These are phyloP conservation scores for Drosophila seclusa DNA, from an alignment of 2,888 invertebrate species.

Conservation along the genomic window DNA sequence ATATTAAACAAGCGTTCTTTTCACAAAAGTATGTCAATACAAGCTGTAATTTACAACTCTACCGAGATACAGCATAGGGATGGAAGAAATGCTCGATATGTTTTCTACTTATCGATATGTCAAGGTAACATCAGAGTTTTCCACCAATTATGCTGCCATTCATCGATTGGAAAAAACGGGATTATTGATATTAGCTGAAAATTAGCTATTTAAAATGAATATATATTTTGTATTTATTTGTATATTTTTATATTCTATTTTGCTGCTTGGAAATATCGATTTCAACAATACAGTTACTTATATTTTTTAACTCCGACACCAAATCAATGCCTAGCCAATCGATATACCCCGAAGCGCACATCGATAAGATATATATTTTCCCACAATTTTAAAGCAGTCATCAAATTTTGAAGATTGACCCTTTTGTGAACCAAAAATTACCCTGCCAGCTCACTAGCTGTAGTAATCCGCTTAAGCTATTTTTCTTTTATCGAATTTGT, in stretches of 20 bases:
- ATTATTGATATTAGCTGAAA: not conserved
- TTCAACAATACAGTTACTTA: not conserved
- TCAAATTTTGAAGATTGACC: not conserved
- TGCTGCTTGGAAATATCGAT: not conserved
- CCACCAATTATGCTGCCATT: not conserved
- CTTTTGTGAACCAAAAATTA: not conserved
- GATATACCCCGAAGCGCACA: not conserved
- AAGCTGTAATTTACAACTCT: not conserved
- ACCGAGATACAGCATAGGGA: not conserved
- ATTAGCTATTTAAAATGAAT: not conserved
- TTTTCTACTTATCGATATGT: conserved; percentile 1
- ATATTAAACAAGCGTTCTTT: conserved; percentile 86
- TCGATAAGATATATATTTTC: not conserved
- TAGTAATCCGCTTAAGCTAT: not conserved
- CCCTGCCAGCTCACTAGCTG: not conserved
- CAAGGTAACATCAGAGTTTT: not conserved
- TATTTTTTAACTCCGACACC: not conserved
- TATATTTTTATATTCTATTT: not conserved
- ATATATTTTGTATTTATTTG: not conserved
- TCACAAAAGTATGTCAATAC: not conserved
- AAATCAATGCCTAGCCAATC: not conserved
- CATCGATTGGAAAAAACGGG: too few relatives aligned
- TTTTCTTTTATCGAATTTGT: not conserved
- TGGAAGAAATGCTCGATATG: conserved; percentile 1
- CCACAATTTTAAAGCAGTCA: not conserved